Percentiles rank a stretch among this genome's conserved stretches.
These are phyloP conservation scores for Elachura formosa DNA, from an alignment of 2,113 vertebrate species.

Conservation along the genomic window DNA sequence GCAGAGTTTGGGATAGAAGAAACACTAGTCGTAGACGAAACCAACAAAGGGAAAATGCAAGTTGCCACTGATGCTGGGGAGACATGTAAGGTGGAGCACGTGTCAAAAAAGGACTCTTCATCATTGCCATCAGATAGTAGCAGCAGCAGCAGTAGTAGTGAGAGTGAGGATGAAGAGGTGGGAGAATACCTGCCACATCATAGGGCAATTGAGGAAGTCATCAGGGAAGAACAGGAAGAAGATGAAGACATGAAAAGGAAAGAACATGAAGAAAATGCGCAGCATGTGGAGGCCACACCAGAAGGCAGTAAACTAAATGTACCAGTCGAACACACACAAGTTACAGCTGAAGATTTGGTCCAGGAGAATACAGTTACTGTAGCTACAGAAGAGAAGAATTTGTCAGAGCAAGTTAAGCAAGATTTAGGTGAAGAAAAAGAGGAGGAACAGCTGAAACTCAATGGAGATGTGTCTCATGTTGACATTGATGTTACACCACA, in stretches of 20 bases:
- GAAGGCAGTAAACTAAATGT: conserved; percentile 53
- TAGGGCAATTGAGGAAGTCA: conserved; percentile 70
- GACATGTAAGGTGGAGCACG: conserved; percentile 67
- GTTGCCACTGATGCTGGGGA: conserved; percentile 71
- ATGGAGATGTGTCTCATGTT: conserved; percentile 84
- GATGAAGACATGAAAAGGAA: conserved; percentile 51
- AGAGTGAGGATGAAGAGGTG: conserved; percentile 87
- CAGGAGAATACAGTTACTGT: conserved; percentile 54
- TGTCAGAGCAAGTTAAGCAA: conserved; percentile 61
- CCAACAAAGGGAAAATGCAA: conserved; percentile 77
- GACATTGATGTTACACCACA: conserved; percentile 86
- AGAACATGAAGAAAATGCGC: conserved; percentile 44
- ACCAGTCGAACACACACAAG: conserved; percentile 33
- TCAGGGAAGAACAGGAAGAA: conserved; percentile 86
- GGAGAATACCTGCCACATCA: conserved; percentile 88
- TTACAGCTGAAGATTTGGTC: conserved; percentile 48
- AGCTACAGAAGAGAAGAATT: conserved; percentile 58
- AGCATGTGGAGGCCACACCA: conserved; percentile 21
- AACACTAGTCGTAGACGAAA: conserved; percentile 83
- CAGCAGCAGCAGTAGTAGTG: conserved; percentile 82
- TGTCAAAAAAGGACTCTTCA: conserved; percentile 71
- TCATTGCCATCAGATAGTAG: conserved; percentile 82
- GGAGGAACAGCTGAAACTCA: conserved; percentile 81
- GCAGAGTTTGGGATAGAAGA: conserved; percentile 92
- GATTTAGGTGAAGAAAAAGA: conserved; percentile 51